Percentiles rank a stretch among this genome's conserved stretches.
Conservation (phyloP, 2,888 invertebrate genomes). For the Microplitis deprimator region DNA sequence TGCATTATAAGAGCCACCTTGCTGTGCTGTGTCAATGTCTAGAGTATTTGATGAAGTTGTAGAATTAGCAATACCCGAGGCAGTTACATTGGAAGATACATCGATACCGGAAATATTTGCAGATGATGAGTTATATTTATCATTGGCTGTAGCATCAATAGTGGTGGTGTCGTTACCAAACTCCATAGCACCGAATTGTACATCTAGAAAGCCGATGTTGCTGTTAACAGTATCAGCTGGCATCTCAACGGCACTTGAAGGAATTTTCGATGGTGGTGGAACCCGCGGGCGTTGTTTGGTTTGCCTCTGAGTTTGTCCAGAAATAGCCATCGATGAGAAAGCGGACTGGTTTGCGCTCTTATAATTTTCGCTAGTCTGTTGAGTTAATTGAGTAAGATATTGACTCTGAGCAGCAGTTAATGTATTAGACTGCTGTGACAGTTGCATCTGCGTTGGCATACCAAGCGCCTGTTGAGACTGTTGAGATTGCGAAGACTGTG, state of each 20-base stretch:
- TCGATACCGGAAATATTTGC: conserved; percentile 64
- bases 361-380: conserved; percentile 74
- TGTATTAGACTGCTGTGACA: conserved; percentile 70
- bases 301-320: conserved; percentile 65
- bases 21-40: conserved; percentile 63
- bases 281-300: conserved; percentile 66
- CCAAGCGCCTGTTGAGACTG: conserved; percentile 57
- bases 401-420: conserved; percentile 76
- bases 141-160: conserved; percentile 71
- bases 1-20: conserved; percentile 55
- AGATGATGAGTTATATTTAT: conserved; percentile 71
- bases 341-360: conserved; percentile 70
- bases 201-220: conserved; percentile 85
- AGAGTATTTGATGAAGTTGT: conserved; percentile 61
- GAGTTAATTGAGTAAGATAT: conserved; percentile 75
- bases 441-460: conserved; percentile 64
- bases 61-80: conserved; percentile 55
- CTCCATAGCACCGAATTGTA: conserved; percentile 94
- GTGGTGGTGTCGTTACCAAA: conserved; percentile 76
- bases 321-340: conserved; percentile 61
- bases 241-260: conserved; percentile 96
- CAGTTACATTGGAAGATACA: conserved; percentile 57
- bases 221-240: conserved; percentile 87
- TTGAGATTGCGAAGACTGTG: conserved; percentile 63
- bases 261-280: conserved; percentile 80